A percentile compares a stretch with the other conserved stretches of the same genome.
phyloP scores from a whole-genome alignment of 2,888 invertebrate species.

The Shargacucullia verbasci region DNA sequence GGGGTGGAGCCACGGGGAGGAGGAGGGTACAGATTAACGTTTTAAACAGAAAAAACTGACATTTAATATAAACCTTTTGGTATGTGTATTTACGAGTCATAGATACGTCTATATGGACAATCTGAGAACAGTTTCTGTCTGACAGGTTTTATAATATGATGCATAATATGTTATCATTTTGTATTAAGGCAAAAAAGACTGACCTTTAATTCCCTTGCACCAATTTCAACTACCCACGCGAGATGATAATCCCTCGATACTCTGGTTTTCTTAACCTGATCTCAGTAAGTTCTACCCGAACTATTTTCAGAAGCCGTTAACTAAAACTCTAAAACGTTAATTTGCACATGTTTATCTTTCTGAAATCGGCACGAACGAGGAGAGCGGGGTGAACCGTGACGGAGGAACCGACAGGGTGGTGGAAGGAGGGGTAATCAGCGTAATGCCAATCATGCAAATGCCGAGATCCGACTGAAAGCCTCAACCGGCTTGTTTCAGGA shows the following conservation, averaged over 20 bases:
- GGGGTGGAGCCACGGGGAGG: slow-evolving; percentile 41
- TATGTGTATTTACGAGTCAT: no score
- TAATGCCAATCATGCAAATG: slow-evolving; percentile 89
- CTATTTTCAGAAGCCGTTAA: slow-evolving; percentile 10
- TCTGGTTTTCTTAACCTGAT: no score
- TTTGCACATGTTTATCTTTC: slow-evolving; percentile 82
- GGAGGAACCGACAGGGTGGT: slow-evolving; percentile 44
- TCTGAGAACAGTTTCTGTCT: no score
- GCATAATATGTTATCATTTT: no score
- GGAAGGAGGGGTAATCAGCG: slow-evolving; percentile 81
- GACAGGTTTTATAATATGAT: no score
- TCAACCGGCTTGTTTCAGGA: slow-evolving; percentile 89
- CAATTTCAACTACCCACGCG: neutral
- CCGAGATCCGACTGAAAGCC: slow-evolving; percentile 88
- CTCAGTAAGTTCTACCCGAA: no score
- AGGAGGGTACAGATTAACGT: slow-evolving; percentile 48
- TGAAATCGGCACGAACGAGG: slow-evolving; percentile 64
- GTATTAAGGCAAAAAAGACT: no score
- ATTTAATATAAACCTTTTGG: slow-evolving; percentile 19
- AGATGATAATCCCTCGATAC: neutral
- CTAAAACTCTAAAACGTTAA: slow-evolving; percentile 73
- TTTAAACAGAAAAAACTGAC: slow-evolving; percentile 50
- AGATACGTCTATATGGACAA: no score
- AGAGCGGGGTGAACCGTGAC: slow-evolving; percentile 58
- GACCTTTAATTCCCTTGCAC: neutral